Base-by-base conservation (phyloP, 2,113 vertebrate genomes). In the Picathartes gymnocephalus region DNA sequence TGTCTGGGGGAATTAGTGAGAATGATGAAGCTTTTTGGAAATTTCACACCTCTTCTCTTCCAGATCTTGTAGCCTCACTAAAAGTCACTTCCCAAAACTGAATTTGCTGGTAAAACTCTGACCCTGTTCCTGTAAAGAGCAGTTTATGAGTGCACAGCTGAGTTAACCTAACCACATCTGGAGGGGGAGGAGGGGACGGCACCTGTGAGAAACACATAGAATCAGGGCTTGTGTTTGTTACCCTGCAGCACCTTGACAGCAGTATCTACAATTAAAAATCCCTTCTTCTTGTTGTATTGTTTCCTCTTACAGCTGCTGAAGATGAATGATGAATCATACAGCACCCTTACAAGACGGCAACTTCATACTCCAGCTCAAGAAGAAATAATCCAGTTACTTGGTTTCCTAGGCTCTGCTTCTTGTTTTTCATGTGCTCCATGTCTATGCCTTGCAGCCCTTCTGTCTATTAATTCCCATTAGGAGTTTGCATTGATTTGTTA, bases 401-500 rank as follows among this genome's bases (percentile, higher is more conserved):
- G 73, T 87, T 93, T 93, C 78, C 61, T 82, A 76, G 66, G 31
- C 53, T 90, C 73, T 0, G 0, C 12, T 86, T n/a, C 61, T 91
- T 91, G 39, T 40, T 89, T 88, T 84, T 71, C 3, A 0, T 47
- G 58, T 73, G 33, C 64, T 83, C 50, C 31, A 13, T 48, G 13
- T 51, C 42, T 64, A 48, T 39, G 48, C 37, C 37, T 93, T 58
- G 70, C 58, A 92, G 58, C 37, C 66, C 31, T 93, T 66, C 72
- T 93, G 53, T 68, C 57, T 72, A 44, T 70, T 53, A 33, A 79
- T 87, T 79, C 53, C n/a, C 64, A 57, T 42, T 64, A 76, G 74
- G 37, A 87, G 25, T 76, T 86, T 85, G 50, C 61, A 72, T 70
- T 50, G 64, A 88, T 94, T 92, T 81, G 69, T 96, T 92, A 65